Base-by-base conservation (phyloP, 2,113 vertebrate genomes). In the Glaucomys volans region DNA sequence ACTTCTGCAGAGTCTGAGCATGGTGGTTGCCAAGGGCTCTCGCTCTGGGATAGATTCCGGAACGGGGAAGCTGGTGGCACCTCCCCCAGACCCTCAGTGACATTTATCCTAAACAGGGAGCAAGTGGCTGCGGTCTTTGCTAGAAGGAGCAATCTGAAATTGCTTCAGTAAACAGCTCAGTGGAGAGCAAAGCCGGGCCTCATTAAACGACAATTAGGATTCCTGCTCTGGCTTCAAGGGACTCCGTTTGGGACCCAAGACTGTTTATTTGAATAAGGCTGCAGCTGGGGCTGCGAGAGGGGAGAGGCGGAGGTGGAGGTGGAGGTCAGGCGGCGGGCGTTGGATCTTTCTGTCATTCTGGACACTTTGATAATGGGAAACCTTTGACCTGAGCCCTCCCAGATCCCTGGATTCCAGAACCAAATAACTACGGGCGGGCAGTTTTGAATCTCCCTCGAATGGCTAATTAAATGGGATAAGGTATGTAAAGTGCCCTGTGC, bases 131-230 rank as follows among this genome's bases (percentile, higher is more conserved):
- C 92, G 81, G 88, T 98, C 95, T 90, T 92, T 98, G 96, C 95
- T 97, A 94, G 97, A 98, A 96, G 97, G 91, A 97, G 96, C 98
- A 93, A 96, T 95, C 77, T 97, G 96, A 96, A 98, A 97, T 92
- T 96, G 96, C 97, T 98, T 98, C 97, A 97, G 97, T 98, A 98
- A 98, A 98, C 98, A 98, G 98, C 91, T 92, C 92, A 47, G 94
- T 62, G 82, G 90, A 96, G 98, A 98, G 98, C 95, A 98, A 98
- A 98, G 97, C 98, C 87, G 89, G 94, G 95, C 95, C 98, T 98
- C 97, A 98, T 98, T 98, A 98, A 98, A 97, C 97, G 95, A 93
- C 96, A 98, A 98, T 99, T 98, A 98, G 97, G 93, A 96, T 94
- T 97, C 97, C 95, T 96, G 96, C 96, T 98, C 97, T 62, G 87